Evolutionary conservation across 2,113 vertebrate genomes (phyloP).

Genomic region (Stomatorhinus ivindoensis): DNA sequence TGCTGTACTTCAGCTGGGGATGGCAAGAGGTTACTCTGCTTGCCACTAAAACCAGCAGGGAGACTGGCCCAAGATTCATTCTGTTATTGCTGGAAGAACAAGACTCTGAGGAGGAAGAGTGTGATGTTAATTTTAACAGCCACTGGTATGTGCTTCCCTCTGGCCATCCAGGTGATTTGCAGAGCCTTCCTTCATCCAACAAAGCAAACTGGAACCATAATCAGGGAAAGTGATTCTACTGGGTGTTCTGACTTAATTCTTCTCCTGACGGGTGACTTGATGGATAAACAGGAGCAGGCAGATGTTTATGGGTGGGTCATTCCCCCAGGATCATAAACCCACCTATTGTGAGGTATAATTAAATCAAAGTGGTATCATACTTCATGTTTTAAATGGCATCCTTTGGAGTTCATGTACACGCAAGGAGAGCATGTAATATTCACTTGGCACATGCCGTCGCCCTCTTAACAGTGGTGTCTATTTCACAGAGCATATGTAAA

Average conservation of each 20-base stretch:
- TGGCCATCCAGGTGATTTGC: neutral
- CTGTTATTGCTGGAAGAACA: neutral
- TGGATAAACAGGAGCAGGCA: neutral
- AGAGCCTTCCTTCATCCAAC: neutral
- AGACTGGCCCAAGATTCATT: neutral
- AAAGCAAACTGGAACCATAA: neutral
- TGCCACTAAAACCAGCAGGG: neutral
- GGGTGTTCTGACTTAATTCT: neutral
- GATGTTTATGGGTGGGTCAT: neutral
- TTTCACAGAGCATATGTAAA: neutral
- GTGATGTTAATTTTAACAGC: neutral
- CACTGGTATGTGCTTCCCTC: neutral
- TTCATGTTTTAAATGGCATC: neutral
- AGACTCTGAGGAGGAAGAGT: neutral
- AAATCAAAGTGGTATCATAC: neutral
- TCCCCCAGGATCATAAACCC: neutral
- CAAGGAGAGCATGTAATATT: neutral
- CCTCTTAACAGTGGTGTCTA: neutral
- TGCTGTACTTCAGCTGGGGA: neutral
- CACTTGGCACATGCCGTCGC: neutral
- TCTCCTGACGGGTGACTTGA: neutral
- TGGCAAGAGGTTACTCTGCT: neutral
- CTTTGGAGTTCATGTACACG: neutral
- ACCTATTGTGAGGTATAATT: neutral
- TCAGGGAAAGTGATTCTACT: neutral